A percentile compares a stretch with the other conserved stretches of the same genome.
These are phyloP conservation scores for Etia nguti DNA, from an alignment of 2,113 vertebrate species.

Conservation along the genomic window DNA sequence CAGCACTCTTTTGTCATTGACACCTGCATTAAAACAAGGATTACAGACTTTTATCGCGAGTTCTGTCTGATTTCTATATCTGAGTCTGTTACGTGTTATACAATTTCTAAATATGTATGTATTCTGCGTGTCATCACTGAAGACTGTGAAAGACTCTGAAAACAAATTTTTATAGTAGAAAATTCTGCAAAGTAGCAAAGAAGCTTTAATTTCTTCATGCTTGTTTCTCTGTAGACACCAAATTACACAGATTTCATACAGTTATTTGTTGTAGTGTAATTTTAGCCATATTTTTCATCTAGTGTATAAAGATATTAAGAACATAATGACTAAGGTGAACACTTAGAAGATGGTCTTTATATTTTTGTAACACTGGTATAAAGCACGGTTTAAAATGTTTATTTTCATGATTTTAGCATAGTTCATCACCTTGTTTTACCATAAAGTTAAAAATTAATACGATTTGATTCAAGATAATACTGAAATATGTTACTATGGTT, in stretches of 20 bases:
- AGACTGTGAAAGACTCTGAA: neutral
- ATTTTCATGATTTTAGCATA: neutral
- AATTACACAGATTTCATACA: neutral
- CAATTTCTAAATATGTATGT: neutral
- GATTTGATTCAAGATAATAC: too few relatives aligned
- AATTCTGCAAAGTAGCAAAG: neutral
- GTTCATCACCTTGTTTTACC: neutral
- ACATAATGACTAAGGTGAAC: neutral
- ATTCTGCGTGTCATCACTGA: neutral
- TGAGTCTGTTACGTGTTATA: neutral
- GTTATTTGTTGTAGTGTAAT: neutral
- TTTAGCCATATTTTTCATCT: neutral
- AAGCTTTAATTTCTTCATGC: too few relatives aligned
- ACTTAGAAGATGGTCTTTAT: too few relatives aligned
- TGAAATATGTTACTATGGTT: neutral
- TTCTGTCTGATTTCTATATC: neutral
- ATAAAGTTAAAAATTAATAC: neutral
- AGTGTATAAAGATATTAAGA: neutral
- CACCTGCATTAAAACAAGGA: neutral
- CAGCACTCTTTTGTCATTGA: neutral
- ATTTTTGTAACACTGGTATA: too few relatives aligned
- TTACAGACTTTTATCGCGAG: neutral
- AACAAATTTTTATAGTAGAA: neutral
- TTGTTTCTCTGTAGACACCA: neutral
- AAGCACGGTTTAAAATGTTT: neutral